These are phyloP conservation scores for Drosophila anomalata DNA, from an alignment of 2,888 invertebrate genomes.

Conservation along the genomic window DNA sequence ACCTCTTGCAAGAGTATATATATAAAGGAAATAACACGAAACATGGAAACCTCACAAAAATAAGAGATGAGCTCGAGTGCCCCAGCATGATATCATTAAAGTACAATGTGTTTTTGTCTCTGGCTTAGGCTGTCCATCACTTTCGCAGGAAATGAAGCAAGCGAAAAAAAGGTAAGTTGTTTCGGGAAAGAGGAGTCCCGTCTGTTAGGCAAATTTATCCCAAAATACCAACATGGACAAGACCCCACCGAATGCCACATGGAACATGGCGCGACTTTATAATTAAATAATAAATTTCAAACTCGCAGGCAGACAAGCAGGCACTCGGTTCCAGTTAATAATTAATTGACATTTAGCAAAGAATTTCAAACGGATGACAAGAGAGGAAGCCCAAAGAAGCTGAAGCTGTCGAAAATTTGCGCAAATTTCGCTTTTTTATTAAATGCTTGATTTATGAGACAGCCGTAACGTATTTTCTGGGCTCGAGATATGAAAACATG, in stretches of 20 bases:
- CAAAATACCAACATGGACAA: constrained; percentile 45
- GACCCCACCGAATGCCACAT: constrained; percentile 13
- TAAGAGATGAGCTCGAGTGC: constrained; percentile 25
- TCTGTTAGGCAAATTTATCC: constrained; percentile 21
- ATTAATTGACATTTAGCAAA: constrained; percentile 77
- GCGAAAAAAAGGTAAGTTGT: constrained; percentile 14
- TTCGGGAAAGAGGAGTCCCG: constrained; percentile 19
- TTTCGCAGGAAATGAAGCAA: constrained; percentile 75
- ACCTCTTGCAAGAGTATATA: neutral
- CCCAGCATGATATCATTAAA: constrained; percentile 72
- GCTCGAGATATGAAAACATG: constrained; percentile 35
- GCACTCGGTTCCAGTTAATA: constrained; percentile 60
- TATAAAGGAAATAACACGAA: constrained; percentile 2
- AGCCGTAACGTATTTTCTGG: constrained; percentile 31
- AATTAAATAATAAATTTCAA: constrained; percentile 65
- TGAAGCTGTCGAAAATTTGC: constrained; percentile 51
- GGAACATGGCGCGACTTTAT: constrained; percentile 70
- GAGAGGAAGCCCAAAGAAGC: constrained; percentile 16
- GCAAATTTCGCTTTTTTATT: constrained; percentile 69
- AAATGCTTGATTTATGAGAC: constrained; percentile 69
- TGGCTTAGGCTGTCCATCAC: constrained; percentile 57
- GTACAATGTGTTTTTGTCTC: constrained; percentile 26
- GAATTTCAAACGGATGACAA: constrained; percentile 53
- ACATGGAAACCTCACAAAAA: constrained; percentile 33
- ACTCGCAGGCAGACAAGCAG: constrained; percentile 10